Evolutionary conservation across 2,888 invertebrate species (phyloP).

Genomic region (Stenolophus ochropezus): DNA sequence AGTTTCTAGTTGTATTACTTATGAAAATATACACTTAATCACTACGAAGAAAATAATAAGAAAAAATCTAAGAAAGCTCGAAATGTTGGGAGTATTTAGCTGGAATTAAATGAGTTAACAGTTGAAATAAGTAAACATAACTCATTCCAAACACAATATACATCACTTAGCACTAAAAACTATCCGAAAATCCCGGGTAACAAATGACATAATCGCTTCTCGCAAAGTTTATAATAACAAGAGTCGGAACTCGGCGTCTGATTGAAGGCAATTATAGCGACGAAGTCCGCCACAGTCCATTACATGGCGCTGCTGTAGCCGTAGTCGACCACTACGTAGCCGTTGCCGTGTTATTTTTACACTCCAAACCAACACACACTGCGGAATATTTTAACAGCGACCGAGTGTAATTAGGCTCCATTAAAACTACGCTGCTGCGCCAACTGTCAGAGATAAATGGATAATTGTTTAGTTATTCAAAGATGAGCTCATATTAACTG

Average conservation of each 20-base stretch:
- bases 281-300: slow-evolving; percentile 1
- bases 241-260: slow-evolving; percentile 17
- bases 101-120: neutral
- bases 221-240: slow-evolving; percentile 17
- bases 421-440: neutral
- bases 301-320: too few species aligned
- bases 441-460: slow-evolving; percentile 1
- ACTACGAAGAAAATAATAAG: too few species aligned
- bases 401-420: neutral
- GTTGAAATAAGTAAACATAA: neutral
- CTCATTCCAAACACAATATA: neutral
- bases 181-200: slow-evolving; percentile 12
- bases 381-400: neutral
- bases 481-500: neutral
- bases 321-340: too few species aligned
- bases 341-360: slow-evolving; percentile 20
- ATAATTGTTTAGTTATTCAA: slow-evolving; percentile 2
- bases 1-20: too few species aligned
- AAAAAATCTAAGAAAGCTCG: too few species aligned
- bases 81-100: too few species aligned
- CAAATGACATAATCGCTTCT: slow-evolving; percentile 28
- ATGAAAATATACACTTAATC: too few species aligned
- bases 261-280: slow-evolving; percentile 30
- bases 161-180: slow-evolving; percentile 2
- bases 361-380: neutral